These are phyloP conservation scores for Caenorhabditis panamensis DNA, from an alignment of 2,888 invertebrate genomes.

Conservation along the genomic window DNA sequence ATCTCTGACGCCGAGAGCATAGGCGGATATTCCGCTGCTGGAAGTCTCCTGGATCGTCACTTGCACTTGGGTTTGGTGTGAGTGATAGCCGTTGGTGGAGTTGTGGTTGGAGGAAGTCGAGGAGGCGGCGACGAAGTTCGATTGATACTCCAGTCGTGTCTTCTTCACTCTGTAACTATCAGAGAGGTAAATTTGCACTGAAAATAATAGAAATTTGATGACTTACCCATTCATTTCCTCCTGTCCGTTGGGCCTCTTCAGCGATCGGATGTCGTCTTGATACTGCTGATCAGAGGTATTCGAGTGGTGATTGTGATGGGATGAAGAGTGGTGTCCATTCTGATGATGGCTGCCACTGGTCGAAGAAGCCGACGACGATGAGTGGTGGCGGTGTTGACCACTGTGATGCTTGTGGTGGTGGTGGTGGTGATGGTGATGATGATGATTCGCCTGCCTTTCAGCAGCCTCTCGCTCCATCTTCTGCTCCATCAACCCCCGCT, in stretches of 20 bases:
- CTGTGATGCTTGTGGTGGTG: neutral
- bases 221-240: conserved; percentile 18
- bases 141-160: conserved; percentile 17
- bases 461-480: conserved; percentile 7
- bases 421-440: conserved; percentile 2
- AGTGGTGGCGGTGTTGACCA: conserved; percentile 2
- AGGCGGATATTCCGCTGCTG: conserved; percentile 23
- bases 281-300: conserved; percentile 14
- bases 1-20: conserved; percentile 8
- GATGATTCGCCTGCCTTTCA: neutral
- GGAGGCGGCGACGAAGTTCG: conserved; percentile 16
- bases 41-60: neutral
- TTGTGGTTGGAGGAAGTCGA: neutral
- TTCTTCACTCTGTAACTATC: conserved; percentile 31
- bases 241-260: conserved; percentile 6
- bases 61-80: neutral
- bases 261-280: neutral
- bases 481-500: conserved; percentile 21
- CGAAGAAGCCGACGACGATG: conserved; percentile 9
- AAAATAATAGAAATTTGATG: neutral
- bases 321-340: too few relatives aligned
- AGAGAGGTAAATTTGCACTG: neutral
- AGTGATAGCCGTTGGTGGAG: neutral
- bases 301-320: conserved; percentile 8
- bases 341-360: neutral